A percentile compares a stretch with the other conserved stretches of the same genome.
These are phyloP conservation scores for Metopia argyrocephala DNA, from an alignment of 2,888 invertebrate genomes.

Conservation along the genomic window DNA sequence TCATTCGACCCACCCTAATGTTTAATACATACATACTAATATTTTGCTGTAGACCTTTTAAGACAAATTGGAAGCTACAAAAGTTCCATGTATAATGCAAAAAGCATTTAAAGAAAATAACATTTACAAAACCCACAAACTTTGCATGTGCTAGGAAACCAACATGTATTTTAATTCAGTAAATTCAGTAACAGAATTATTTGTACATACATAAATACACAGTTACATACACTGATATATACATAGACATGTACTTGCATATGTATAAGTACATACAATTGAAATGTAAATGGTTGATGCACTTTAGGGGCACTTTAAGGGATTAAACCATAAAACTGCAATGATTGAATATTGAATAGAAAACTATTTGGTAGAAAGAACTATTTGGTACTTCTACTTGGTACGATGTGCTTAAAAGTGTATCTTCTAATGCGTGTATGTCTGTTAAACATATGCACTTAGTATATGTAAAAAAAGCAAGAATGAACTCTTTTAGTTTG, in stretches of 20 bases:
- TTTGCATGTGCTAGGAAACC: too few relatives aligned
- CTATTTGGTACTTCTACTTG: too few relatives aligned
- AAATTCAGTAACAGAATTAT: not conserved
- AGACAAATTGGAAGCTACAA: conserved; percentile 23
- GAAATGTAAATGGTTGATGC: conserved; percentile 21
- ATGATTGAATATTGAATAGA: conserved; percentile 63
- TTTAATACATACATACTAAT: not conserved
- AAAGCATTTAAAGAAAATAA: conserved; percentile 13
- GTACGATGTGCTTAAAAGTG: too few relatives aligned
- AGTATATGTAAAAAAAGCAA: too few relatives aligned
- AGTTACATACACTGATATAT: not conserved
- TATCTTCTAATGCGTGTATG: too few relatives aligned
- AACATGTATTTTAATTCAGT: not conserved
- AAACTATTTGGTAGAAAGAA: conserved; percentile 2
- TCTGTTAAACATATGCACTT: too few relatives aligned
- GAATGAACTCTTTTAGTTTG: too few relatives aligned
- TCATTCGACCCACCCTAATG: not conserved
- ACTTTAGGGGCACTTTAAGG: conserved; percentile 61
- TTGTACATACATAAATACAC: not conserved
- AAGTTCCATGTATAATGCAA: conserved; percentile 38
- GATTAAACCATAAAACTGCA: conserved; percentile 65
- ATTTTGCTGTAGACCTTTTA: not conserved
- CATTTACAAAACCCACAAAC: too few relatives aligned
- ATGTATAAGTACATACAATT: not conserved
- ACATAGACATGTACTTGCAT: not conserved